Conservation (phyloP, 2,113 vertebrate genomes). For the Catharus bicknelli region DNA sequence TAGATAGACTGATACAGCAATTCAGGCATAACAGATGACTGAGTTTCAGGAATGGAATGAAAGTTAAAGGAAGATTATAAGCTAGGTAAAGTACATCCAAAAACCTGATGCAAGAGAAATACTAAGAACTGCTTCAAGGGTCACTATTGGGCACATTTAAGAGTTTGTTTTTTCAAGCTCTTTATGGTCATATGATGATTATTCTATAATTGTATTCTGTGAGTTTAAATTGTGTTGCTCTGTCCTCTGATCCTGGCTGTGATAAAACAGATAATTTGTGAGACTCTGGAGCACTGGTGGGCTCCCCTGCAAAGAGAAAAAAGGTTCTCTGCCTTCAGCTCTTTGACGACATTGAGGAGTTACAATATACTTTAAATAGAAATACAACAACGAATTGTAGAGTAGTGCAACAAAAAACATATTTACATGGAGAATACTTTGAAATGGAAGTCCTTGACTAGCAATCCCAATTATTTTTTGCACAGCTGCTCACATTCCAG, state of each 20-base stretch:
- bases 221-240: neutral
- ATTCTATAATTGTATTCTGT: neutral
- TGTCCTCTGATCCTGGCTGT: slow-evolving; percentile 5
- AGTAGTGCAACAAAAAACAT: neutral
- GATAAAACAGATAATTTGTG: neutral
- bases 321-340: neutral
- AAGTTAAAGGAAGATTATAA: slow-evolving; percentile 28
- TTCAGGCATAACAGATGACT: slow-evolving; percentile 23
- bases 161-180: neutral
- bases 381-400: neutral
- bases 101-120: neutral
- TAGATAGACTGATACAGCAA: neutral
- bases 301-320: neutral
- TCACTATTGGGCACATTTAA: neutral
- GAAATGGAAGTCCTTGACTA: slow-evolving; percentile 22
- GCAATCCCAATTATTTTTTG: slow-evolving; percentile 57
- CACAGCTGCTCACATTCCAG: slow-evolving; percentile 63
- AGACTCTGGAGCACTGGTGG: neutral
- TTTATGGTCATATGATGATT: neutral
- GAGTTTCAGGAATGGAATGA: slow-evolving; percentile 33
- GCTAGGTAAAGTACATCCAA: neutral
- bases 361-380: neutral
- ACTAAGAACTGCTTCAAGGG: neutral
- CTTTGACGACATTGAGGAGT: neutral
- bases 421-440: slow-evolving; percentile 27